A percentile compares a stretch with the other conserved stretches of the same genome.
phyloP scores from a whole-genome alignment of 2,888 invertebrate genomes.

The Leptopilina drosophilae region DNA sequence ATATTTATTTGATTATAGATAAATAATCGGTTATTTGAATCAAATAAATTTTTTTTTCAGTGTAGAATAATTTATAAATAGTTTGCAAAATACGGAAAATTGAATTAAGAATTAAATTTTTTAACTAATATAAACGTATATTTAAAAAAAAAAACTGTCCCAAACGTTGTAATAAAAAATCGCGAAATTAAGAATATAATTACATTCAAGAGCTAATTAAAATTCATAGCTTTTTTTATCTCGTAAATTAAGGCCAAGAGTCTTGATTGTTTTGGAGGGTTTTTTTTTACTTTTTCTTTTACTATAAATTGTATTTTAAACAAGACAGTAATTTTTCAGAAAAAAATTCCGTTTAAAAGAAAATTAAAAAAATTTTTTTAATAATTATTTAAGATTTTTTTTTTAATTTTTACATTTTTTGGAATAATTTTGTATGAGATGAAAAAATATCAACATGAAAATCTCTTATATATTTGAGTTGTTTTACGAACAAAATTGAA shows the following conservation, averaged over 20 bases:
- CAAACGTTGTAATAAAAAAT: neutral
- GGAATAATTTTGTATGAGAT: neutral
- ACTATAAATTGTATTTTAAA: conserved; percentile 2
- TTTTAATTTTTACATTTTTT: too few species aligned
- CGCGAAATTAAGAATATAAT: neutral
- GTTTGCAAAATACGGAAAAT: too few species aligned
- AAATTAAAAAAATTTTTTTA: too few species aligned
- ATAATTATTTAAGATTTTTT: too few species aligned
- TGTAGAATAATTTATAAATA: too few species aligned
- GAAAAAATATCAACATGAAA: neutral
- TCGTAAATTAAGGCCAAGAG: neutral
- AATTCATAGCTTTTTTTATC: conserved; percentile 15
- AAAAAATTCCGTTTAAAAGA: too few species aligned
- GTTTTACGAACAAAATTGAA: neutral
- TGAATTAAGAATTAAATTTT: neutral
- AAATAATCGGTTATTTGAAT: too few species aligned
- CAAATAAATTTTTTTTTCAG: too few species aligned
- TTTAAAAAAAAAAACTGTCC: neutral
- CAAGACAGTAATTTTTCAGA: neutral
- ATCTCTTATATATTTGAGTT: neutral
- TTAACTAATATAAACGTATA: neutral
- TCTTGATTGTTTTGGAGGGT: neutral
- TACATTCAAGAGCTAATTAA: conserved; percentile 5
- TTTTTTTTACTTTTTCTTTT: neutral
- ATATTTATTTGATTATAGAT: too few species aligned